A percentile compares a stretch with the other conserved stretches of the same genome.
phyloP scores from a whole-genome alignment of 2,113 vertebrate genomes.

The Empidonax alnorum region DNA sequence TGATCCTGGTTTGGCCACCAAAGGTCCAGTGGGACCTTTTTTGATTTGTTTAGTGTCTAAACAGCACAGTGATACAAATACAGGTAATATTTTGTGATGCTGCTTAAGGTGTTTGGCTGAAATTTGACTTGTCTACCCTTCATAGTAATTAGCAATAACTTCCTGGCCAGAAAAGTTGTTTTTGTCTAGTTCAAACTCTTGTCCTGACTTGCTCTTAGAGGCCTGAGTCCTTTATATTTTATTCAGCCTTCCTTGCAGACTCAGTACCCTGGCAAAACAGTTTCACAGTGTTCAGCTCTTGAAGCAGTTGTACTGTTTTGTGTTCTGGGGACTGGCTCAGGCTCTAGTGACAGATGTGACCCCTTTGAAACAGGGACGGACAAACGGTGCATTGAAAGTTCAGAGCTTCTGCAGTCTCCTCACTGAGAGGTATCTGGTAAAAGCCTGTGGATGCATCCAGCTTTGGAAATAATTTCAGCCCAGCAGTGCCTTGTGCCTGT shows the following conservation, averaged over 20 bases:
- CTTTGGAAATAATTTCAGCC: slow-evolving; percentile 31
- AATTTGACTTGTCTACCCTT: neutral
- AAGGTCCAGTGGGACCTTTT: neutral
- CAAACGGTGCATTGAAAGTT: slow-evolving; percentile 42
- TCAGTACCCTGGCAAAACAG: slow-evolving; percentile 65
- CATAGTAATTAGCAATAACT: neutral
- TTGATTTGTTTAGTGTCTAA: neutral
- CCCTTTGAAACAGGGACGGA: slow-evolving; percentile 34
- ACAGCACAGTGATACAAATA: neutral
- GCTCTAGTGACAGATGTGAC: slow-evolving; percentile 64
- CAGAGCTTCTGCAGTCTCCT: slow-evolving; percentile 42
- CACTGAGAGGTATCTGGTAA: slow-evolving; percentile 30
- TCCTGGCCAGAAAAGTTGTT: slow-evolving; percentile 20
- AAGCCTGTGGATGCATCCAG: slow-evolving; percentile 2
- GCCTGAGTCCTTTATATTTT: slow-evolving; percentile 46
- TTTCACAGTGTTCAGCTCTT: slow-evolving; percentile 71
- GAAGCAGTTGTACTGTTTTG: slow-evolving; percentile 66
- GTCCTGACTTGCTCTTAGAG: slow-evolving; percentile 55
- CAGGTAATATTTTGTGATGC: neutral
- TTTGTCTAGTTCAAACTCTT: slow-evolving; percentile 36
- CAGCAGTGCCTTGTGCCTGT: slow-evolving; percentile 8
- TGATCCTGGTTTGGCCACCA: neutral
- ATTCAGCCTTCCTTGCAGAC: slow-evolving; percentile 55
- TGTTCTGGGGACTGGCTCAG: slow-evolving; percentile 64
- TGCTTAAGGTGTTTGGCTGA: neutral